Base-by-base conservation (phyloP, 1,140 invertebrate species). In the Nylanderia fulva region DNA sequence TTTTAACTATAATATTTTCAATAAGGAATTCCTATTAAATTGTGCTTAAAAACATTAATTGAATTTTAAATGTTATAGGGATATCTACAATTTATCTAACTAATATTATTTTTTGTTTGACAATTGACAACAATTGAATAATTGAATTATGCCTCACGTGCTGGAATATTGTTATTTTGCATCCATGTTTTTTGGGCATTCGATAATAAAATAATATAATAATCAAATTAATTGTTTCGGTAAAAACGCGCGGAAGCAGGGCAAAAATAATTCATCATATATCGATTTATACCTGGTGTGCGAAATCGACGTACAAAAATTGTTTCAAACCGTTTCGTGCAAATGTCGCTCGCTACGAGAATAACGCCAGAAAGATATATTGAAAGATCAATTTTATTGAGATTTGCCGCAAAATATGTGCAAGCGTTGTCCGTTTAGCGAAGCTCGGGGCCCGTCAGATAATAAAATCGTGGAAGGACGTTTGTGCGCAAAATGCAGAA, bases 361-460 rank as follows among this genome's bases (percentile, higher is more conserved):
- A 60, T 76, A 52, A 39, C 54, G n/a, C 13, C 66, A 24, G 33
- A 61, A n/a, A 69, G 39, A 68, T 56, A 61, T 77, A 80, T 56
- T 27, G 76, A 54, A 80, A 24, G 33, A 80, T 56, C 63, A 68
- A 80, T 68, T 80, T 77, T 80, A 80, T 80, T 68, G 63, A 80
- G 48, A 80, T 80, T 69, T 27, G 24, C 15, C 13, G 18, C 18
- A 48, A 72, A 27, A 84, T 48, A 75, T 61, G 24, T 29, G 69
- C 68, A 21, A 58, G 15, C n/a, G 48, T 82, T 61, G 27, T 63
- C 66, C 63, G 9, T 27, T 15, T 15, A 15, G 33, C 33, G 24
- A 56, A 68, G 9, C 7, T 48, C n/a, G 33, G 18, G 33, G 18
- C 39, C 39, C 39, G 15, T 56, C 66, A 11, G 5, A 82, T 52